Conservation (phyloP, 1,140 invertebrate genomes). For the Andricus grossulariae region DNA sequence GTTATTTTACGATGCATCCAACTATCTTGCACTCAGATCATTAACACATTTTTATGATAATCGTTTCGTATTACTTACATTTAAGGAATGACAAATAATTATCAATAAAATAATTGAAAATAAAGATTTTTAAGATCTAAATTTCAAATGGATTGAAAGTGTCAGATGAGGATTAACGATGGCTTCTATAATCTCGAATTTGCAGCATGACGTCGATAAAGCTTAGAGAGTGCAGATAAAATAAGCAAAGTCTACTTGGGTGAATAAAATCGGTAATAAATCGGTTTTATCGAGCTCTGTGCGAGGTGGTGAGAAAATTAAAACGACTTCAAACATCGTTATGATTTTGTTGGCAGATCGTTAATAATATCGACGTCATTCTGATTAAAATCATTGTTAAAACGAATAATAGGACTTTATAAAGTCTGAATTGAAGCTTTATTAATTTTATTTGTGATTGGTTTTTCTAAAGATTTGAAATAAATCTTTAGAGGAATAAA, state of each 20-base stretch:
- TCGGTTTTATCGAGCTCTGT: slow-evolving; percentile 26
- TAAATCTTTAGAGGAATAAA: too few relatives aligned
- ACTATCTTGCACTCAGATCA: not conserved
- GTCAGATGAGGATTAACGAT: not conserved
- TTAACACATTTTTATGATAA: not conserved
- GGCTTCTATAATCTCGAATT: not conserved
- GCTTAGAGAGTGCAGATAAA: slow-evolving; percentile 14
- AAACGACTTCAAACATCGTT: slow-evolving; percentile 1
- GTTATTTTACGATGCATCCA: not conserved
- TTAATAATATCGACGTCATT: slow-evolving; percentile 16
- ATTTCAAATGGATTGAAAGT: slow-evolving; percentile 2
- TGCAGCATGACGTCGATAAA: slow-evolving; percentile 22
- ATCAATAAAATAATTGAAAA: too few relatives aligned
- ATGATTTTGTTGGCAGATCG: slow-evolving; percentile 29
- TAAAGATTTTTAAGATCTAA: too few relatives aligned
- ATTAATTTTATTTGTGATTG: too few relatives aligned
- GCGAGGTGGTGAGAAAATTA: slow-evolving; percentile 24
- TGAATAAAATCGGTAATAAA: slow-evolving; percentile 29
- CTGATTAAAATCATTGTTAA: slow-evolving; percentile 21
- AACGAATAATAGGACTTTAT: not conserved
- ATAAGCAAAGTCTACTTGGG: slow-evolving; percentile 12
- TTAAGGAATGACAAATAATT: not conserved
- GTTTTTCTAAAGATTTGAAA: too few relatives aligned
- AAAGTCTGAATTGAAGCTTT: not conserved
- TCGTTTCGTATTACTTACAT: not conserved